Conservation (phyloP, 2,113 vertebrate genomes). For the Eulemur rufifrons region DNA sequence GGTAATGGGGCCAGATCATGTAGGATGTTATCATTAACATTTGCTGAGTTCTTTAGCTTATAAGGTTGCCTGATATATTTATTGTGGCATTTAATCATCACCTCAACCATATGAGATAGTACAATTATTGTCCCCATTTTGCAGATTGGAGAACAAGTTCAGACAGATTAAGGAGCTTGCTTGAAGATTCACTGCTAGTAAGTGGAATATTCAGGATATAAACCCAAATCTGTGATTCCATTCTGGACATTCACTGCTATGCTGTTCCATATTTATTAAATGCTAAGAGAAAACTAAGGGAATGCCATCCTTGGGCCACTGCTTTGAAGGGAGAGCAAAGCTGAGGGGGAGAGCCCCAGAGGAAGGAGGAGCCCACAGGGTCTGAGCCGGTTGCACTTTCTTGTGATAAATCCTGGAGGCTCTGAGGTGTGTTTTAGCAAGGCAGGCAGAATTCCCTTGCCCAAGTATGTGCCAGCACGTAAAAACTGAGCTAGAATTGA, state of each 20-base stretch:
- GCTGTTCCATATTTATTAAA: neutral
- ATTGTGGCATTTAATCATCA: neutral
- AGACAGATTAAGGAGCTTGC: neutral
- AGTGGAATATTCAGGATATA: neutral
- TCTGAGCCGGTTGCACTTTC: neutral
- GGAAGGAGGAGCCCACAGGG: neutral
- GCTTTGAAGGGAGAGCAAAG: neutral
- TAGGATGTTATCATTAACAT: neutral
- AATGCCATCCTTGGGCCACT: neutral
- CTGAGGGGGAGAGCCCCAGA: neutral
- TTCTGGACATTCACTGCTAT: neutral
- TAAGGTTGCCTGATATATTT: neutral
- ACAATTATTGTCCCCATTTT: neutral
- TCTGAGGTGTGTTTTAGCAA: neutral
- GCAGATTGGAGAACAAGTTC: neutral
- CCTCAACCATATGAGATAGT: neutral
- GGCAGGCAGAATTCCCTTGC: neutral
- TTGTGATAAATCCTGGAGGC: neutral
- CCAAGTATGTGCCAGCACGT: neutral
- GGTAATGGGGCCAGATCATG: neutral
- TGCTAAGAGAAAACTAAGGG: neutral
- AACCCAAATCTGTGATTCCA: neutral
- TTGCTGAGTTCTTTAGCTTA: neutral
- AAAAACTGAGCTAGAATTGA: neutral
- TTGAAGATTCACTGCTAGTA: neutral